These are phyloP conservation scores for Epinephelus cyanopodus DNA, from an alignment of 2,113 vertebrate species.

Conservation along the genomic window DNA sequence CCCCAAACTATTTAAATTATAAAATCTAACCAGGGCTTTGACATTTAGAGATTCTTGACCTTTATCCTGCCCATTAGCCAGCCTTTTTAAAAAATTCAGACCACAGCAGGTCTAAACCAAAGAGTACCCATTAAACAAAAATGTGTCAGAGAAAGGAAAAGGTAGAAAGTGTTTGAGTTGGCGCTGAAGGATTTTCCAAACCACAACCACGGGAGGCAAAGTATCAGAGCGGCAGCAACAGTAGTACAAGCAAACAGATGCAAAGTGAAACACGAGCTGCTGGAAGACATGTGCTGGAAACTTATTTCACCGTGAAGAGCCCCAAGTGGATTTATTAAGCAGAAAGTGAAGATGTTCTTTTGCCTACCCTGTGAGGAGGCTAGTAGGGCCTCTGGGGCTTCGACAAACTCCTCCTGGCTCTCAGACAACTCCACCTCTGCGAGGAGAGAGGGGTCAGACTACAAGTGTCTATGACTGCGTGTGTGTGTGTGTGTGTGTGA, in stretches of 20 bases:
- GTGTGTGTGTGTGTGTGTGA: neutral
- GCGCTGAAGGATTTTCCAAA: constrained; percentile 4
- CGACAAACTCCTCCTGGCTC: constrained; percentile 89
- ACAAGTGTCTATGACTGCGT: neutral
- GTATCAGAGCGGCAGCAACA: neutral
- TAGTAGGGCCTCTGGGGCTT: constrained; percentile 88
- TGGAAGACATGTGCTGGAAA: constrained; percentile 20
- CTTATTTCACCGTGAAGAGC: neutral
- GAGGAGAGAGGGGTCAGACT: constrained; percentile 75
- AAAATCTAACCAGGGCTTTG: neutral
- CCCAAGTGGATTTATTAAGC: constrained; percentile 15
- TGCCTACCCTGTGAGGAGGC: constrained; percentile 88
- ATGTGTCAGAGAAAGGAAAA: neutral
- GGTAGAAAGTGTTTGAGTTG: neutral
- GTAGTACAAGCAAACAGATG: neutral
- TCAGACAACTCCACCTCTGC: constrained; percentile 91
- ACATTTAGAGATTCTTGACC: neutral
- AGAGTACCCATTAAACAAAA: neutral
- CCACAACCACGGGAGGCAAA: neutral
- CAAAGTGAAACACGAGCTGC: constrained; percentile 20
- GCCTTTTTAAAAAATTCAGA: neutral
- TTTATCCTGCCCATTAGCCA: neutral
- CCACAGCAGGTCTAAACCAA: neutral
- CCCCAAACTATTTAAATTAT: neutral
- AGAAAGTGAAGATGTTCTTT: constrained; percentile 33